A percentile compares a stretch with the other conserved stretches of the same genome.
phyloP scores from a whole-genome alignment of 2,113 vertebrate species.

The Hydrochoerus hydrochaeris region DNA sequence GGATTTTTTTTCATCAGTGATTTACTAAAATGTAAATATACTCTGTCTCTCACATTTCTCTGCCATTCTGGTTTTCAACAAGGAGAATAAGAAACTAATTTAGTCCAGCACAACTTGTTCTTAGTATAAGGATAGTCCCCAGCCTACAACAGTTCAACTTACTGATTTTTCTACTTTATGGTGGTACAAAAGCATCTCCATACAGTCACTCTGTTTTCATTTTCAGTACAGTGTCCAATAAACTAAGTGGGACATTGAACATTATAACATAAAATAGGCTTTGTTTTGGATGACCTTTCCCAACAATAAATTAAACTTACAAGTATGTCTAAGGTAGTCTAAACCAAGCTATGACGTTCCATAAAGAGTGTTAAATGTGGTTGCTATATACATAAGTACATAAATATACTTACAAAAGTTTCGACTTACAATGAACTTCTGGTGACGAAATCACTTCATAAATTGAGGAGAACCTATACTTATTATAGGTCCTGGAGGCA shows the following conservation, averaged over 20 bases:
- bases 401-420: neutral
- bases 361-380: neutral
- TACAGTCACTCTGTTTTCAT: neutral
- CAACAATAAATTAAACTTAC: neutral
- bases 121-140: neutral
- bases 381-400: neutral
- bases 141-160: neutral
- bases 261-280: neutral
- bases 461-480: neutral
- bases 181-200: neutral
- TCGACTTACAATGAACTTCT: neutral
- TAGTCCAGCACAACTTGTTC: slow-evolving; percentile 34
- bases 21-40: slow-evolving; percentile 65
- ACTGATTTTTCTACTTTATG: neutral
- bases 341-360: neutral
- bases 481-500: neutral
- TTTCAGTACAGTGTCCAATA: neutral
- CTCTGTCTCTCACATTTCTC: slow-evolving; percentile 41
- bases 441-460: neutral
- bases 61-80: slow-evolving; percentile 51
- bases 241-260: neutral
- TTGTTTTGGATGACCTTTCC: neutral
- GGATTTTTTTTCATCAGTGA: slow-evolving; percentile 55
- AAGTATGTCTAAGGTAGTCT: neutral
- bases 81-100: slow-evolving; percentile 57